Evolutionary conservation across 2,113 vertebrate genomes (phyloP).

Genomic region (Amblyopsis rosae): DNA sequence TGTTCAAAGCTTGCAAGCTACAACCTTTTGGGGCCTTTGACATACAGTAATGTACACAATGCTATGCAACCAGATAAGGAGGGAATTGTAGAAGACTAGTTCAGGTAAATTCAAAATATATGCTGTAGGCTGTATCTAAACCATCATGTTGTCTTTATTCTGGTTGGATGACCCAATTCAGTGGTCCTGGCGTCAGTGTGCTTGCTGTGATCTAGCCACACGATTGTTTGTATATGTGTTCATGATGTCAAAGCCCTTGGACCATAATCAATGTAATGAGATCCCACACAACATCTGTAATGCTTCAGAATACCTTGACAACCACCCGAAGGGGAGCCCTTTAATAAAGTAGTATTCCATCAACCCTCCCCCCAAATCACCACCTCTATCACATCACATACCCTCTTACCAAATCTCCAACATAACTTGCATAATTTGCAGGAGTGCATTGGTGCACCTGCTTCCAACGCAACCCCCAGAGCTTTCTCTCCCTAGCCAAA

Average conservation of each 20-base stretch:
- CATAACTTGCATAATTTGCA: slow-evolving; percentile 7
- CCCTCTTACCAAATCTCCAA: slow-evolving; percentile 19
- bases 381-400: not conserved
- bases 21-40: not conserved
- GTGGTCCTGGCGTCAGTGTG: slow-evolving; percentile 30
- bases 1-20: not conserved
- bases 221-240: slow-evolving; percentile 33
- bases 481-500: slow-evolving; percentile 20
- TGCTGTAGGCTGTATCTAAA: not conserved
- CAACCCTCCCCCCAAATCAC: not conserved
- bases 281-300: slow-evolving; percentile 53
- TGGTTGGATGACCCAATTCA: slow-evolving; percentile 3
- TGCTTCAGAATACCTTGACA: slow-evolving; percentile 32
- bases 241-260: slow-evolving; percentile 37
- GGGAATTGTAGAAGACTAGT: not conserved
- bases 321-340: slow-evolving; percentile 29
- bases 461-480: not conserved
- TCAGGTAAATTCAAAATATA: not conserved
- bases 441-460: slow-evolving; percentile 20
- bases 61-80: not conserved
- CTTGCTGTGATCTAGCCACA: slow-evolving; percentile 11
- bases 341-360: slow-evolving; percentile 14
- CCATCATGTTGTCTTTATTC: not conserved
- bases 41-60: not conserved
- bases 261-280: slow-evolving; percentile 55